Base-by-base conservation (phyloP, 2,113 vertebrate species). In the Pontoporia blainvillei region DNA sequence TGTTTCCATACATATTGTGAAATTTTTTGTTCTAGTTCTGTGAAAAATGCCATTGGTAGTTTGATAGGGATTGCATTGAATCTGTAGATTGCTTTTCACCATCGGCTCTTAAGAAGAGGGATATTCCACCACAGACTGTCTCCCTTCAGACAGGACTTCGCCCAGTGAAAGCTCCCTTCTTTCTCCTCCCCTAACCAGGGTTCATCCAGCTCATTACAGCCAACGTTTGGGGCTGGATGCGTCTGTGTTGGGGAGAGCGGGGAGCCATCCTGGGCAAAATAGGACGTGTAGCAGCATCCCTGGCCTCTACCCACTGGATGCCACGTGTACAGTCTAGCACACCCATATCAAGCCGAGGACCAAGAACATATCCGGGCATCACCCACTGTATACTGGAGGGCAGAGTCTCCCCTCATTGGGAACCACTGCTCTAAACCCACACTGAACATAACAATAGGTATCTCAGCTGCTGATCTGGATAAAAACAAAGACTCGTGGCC, bases 311-410 rank as follows among this genome's bases (percentile, higher is more conserved):
- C 15, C 17, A 17, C 23, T 4, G 31, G 14, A 39, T 39, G 23
- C 6, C 18, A 89, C 5, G 2, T 41, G 8, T 54, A 75, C 10
- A 8, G 18, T 46, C 4, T 75, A 31, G 6, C 27, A 76, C 3
- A 36, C 6, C 29, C 6, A 69, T 1, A 12, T 17, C 3, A 57
- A 61, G 6, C 21, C 2, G 3, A 85, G 5, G 54, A 93, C 14
- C 61, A 34, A 6, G 78, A 69, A 8, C 15, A 36, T 67, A 61
- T 69, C 54, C 34, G 7, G 14, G 15, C 34, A 52, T 46, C 11
- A 0, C 18, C 72, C 1, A 0, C 15, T 52, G 21, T 61, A 57
- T 15, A 36, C 12, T 64, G 21, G 1, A 2, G 1, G 8, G 11
- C 36, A 87, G 69, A 72, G 14, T 8, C 41, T 69, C 67, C 49